Evolutionary conservation across 2,888 invertebrate genomes (phyloP).

Genomic region (Heliconius charithonia): DNA sequence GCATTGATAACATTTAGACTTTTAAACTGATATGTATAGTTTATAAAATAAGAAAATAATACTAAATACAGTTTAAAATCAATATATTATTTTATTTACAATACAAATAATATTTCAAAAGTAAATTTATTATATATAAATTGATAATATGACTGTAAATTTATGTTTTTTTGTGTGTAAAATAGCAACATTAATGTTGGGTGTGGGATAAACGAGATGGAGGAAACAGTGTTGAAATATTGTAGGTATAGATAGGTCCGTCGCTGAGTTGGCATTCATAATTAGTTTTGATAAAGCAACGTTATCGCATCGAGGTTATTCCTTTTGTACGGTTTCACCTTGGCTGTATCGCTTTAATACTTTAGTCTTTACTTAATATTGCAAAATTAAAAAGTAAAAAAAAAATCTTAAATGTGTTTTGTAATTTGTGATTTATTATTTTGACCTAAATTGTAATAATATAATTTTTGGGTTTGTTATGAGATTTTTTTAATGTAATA

Average conservation of each 20-base stretch:
- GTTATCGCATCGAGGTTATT: slow-evolving; percentile 72
- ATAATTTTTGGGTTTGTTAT: neutral
- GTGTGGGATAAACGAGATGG: slow-evolving; percentile 69
- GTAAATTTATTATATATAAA: neutral
- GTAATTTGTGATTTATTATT: slow-evolving; percentile 17
- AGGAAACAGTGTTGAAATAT: slow-evolving; percentile 75
- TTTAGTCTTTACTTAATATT: slow-evolving; percentile 12
- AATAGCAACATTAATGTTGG: slow-evolving; percentile 72
- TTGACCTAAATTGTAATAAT: slow-evolving; percentile 6
- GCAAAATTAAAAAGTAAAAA: slow-evolving; percentile 11
- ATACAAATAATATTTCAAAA: neutral
- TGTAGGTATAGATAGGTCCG: slow-evolving; percentile 81
- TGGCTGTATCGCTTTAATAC: slow-evolving; percentile 57
- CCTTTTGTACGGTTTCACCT: slow-evolving; percentile 74
- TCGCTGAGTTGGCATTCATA: slow-evolving; percentile 80
- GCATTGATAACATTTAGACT: slow-evolving; percentile 29
- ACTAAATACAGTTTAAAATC: slow-evolving; percentile 32
- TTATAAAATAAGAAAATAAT: slow-evolving; percentile 47
- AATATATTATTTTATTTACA: slow-evolving; percentile 25
- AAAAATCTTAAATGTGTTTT: neutral
- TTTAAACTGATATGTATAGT: slow-evolving; percentile 54
- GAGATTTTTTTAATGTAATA: neutral
- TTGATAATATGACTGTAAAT: slow-evolving; percentile 10
- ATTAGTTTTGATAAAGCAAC: slow-evolving; percentile 71
- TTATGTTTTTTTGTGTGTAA: slow-evolving; percentile 39